Conservation (phyloP, 2,113 vertebrate genomes). For the Paraplagusia blochii region DNA sequence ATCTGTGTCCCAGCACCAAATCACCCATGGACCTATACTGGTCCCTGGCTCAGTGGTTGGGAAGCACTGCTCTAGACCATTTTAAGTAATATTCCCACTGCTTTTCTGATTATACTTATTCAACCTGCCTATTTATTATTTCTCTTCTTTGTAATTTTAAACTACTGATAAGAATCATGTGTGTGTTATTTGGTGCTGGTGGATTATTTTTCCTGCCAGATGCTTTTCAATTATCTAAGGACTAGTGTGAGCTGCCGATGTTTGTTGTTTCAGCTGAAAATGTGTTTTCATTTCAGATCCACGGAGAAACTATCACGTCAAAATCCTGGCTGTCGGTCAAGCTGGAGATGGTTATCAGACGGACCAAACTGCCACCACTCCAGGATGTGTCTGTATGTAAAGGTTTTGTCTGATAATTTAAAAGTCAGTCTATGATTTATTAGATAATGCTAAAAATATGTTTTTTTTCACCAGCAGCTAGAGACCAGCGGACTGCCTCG, state of each 20-base stretch:
- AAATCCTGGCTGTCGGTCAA: conserved; percentile 84
- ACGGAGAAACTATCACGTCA: conserved; percentile 92
- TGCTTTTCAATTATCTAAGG: not conserved
- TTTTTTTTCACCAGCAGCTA: conserved; percentile 76
- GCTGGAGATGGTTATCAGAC: conserved; percentile 93
- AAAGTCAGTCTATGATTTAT: not conserved
- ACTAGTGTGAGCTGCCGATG: not conserved
- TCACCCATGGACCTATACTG: too few relatives aligned
- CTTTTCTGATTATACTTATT: conserved; percentile 5
- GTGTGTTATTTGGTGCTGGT: not conserved
- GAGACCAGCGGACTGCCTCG: conserved; percentile 83
- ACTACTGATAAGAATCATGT: conserved; percentile 4
- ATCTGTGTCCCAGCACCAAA: too few relatives aligned
- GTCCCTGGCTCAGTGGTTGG: too few relatives aligned
- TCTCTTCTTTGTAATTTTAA: conserved; percentile 4
- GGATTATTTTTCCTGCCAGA: not conserved
- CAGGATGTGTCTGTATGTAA: conserved; percentile 92
- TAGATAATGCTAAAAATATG: not conserved
- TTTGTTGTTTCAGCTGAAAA: conserved; percentile 5
- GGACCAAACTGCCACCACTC: conserved; percentile 91
- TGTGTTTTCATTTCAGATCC: conserved; percentile 80
- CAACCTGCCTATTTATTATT: conserved; percentile 18
- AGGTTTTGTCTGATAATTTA: not conserved
- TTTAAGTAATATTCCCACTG: conserved; percentile 12
- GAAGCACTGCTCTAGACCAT: too few relatives aligned